phyloP scores from a whole-genome alignment of 2,888 invertebrate species.

The Hypolimnas misippus region DNA sequence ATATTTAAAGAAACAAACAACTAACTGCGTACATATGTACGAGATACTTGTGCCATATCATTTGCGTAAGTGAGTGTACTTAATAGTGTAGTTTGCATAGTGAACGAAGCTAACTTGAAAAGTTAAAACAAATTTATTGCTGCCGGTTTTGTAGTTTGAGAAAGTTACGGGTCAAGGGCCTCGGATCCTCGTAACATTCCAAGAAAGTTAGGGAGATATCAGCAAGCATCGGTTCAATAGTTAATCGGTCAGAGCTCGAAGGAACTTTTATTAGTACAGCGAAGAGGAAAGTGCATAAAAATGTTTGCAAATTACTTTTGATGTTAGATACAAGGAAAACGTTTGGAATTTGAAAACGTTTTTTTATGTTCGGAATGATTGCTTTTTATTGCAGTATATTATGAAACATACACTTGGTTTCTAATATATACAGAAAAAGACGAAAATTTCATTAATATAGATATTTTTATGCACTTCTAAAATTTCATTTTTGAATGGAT shows the following conservation, averaged over 20 bases:
- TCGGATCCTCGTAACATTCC: conserved; percentile 57
- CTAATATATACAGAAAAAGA: too few relatives aligned
- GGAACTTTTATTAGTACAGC: conserved; percentile 29
- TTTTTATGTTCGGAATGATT: too few relatives aligned
- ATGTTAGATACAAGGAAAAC: conserved; percentile 3
- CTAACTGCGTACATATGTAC: background rate
- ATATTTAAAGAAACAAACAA: too few relatives aligned
- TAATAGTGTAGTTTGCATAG: conserved; percentile 32
- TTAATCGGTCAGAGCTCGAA: conserved; percentile 32
- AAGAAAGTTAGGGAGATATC: conserved; percentile 50
- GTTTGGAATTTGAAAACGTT: too few relatives aligned
- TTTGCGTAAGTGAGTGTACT: background rate
- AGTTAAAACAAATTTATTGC: conserved; percentile 63
- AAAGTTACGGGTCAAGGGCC: conserved; percentile 72
- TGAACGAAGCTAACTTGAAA: conserved; percentile 45
- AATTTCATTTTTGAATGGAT: too few relatives aligned
- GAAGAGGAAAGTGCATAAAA: conserved; percentile 17
- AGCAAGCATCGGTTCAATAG: conserved; percentile 37
- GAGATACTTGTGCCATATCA: background rate
- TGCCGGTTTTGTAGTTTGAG: conserved; percentile 55
- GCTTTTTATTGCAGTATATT: too few relatives aligned
- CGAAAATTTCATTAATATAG: too few relatives aligned
- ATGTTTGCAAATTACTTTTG: conserved; percentile 6
- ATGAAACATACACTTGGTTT: too few relatives aligned
- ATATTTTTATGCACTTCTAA: too few relatives aligned